These are phyloP conservation scores for Dascyllus trimaculatus DNA, from an alignment of 2,113 vertebrate genomes.

Conservation along the genomic window DNA sequence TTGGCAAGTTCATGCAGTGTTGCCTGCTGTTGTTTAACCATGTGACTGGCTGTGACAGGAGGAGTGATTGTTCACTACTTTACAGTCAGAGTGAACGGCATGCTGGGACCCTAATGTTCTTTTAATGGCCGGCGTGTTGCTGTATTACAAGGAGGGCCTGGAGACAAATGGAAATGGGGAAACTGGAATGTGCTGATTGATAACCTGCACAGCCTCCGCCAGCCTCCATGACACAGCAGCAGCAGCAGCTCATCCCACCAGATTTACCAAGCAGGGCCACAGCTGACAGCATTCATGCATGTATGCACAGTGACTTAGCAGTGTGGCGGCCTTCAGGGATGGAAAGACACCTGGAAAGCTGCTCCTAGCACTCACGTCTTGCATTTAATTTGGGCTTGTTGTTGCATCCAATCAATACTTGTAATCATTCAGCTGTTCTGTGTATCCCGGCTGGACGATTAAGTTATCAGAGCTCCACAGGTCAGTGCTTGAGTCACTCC, in stretches of 20 bases:
- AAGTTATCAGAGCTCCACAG: conserved; percentile 45
- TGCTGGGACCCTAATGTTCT: conserved; percentile 73
- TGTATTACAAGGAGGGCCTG: conserved; percentile 35
- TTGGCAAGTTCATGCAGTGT: no score
- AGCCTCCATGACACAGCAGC: conserved; percentile 65
- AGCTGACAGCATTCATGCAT: conserved; percentile 22
- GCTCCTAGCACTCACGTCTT: conserved; percentile 21
- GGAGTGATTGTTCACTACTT: conserved; percentile 21
- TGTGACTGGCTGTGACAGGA: background rate
- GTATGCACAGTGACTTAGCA: conserved; percentile 69
- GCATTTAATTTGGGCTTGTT: conserved; percentile 48
- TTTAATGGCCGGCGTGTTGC: conserved; percentile 77
- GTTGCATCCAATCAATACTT: conserved; percentile 57
- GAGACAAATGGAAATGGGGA: background rate
- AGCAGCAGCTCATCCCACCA: conserved; percentile 61
- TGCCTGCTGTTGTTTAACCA: conserved; percentile 8
- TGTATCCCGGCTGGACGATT: conserved; percentile 48
- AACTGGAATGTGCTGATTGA: conserved; percentile 66
- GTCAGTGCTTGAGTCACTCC: conserved; percentile 7
- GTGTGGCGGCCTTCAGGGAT: background rate
- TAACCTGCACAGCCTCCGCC: conserved; percentile 59
- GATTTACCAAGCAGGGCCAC: conserved; percentile 40
- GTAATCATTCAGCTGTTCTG: conserved; percentile 55
- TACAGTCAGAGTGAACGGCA: conserved; percentile 57
- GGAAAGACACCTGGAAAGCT: conserved; percentile 26